Base-by-base conservation (phyloP, 1,140 invertebrate genomes). In the Adoxophyes honmai region DNA sequence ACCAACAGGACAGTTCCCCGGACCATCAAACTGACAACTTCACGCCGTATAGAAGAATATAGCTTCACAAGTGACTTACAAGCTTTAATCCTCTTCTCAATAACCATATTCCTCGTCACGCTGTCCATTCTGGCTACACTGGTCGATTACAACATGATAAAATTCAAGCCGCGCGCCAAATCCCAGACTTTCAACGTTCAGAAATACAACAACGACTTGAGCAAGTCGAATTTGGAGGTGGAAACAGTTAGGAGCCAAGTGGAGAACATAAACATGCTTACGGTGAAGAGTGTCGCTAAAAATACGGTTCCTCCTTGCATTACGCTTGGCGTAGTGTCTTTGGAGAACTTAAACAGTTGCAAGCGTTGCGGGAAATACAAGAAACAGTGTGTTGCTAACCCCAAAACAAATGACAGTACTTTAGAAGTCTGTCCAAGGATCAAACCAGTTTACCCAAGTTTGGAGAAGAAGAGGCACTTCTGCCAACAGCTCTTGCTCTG, bases 321-420 rank as follows among this genome's bases (percentile, higher is more conserved):
- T 77, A 81, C 75, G 72, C 69, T 84, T 38, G 81, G 81, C 68
- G 80, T 85, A 77, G 66, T 70, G 37, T 58, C 70, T 34, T 34
- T 57, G 66, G 76, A 84, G 60, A 69, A 71, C 57, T 44, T 57
- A 11, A 63, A 68, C 11, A 88, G 77, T 48, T 88, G 85, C 59
- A 66, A 68, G 33, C 66, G 85, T 35, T 88, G 85, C 11, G 85
- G 85, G 0, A 86, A 85, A 52, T 86, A 86, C 51, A 80, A 69
- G 37, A 79, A 76, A 38, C 83, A 88, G 51, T 85, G 77, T 51
- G 59, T 34, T n/a, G n/a, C n/a, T 2, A 72, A 66, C 13, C 63
- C 65, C 4, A 74, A 64, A 18, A 70, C 62, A 11, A 36, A 52
- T 0, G 60, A 74, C 1, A 73, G 64, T n/a, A n/a, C n/a, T 16